Evolutionary conservation across 53 echinoderm and acorn worm species (phyloP).

Genomic region (Temnopleurus reevesii): DNA sequence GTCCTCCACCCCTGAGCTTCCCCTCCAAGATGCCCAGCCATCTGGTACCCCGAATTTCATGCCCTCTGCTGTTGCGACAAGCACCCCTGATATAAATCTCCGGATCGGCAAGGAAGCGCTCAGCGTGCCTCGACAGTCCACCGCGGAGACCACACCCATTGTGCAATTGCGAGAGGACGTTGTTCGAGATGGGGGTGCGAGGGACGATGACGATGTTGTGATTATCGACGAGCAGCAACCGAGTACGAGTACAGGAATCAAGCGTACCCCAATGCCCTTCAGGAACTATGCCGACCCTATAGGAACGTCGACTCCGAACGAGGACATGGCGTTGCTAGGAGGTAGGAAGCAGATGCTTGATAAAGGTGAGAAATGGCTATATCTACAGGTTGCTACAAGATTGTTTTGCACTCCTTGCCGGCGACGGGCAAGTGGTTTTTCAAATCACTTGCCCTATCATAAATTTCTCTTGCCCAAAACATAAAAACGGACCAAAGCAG

Average conservation of each 20-base stretch:
- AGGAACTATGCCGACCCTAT: conserved; percentile 69
- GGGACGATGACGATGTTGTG: conserved; percentile 25
- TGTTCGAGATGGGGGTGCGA: background rate
- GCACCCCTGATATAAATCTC: conserved; percentile 39
- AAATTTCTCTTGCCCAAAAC: too few relatives aligned
- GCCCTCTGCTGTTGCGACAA: conserved; percentile 44
- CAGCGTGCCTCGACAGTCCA: background rate
- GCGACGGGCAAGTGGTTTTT: too few relatives aligned
- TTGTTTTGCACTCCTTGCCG: too few relatives aligned
- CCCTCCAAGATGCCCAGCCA: background rate
- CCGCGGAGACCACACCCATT: background rate
- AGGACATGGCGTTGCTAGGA: conserved; percentile 48
- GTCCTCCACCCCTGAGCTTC: conserved; percentile 51
- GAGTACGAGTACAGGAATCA: conserved; percentile 27
- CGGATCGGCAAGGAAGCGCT: conserved; percentile 42
- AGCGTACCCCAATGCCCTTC: conserved; percentile 72
- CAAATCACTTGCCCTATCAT: too few relatives aligned
- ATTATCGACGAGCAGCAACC: conserved; percentile 8
- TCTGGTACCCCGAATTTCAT: conserved; percentile 45
- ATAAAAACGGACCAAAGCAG: too few relatives aligned
- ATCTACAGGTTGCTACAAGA: too few relatives aligned
- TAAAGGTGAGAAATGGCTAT: conserved; percentile 55
- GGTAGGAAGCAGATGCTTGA: conserved; percentile 21
- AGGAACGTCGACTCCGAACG: conserved; percentile 82
- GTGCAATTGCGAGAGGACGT: conserved; percentile 32